phyloP scores from a whole-genome alignment of 2,797 vertebrate species.

The Sparus aurata region DNA sequence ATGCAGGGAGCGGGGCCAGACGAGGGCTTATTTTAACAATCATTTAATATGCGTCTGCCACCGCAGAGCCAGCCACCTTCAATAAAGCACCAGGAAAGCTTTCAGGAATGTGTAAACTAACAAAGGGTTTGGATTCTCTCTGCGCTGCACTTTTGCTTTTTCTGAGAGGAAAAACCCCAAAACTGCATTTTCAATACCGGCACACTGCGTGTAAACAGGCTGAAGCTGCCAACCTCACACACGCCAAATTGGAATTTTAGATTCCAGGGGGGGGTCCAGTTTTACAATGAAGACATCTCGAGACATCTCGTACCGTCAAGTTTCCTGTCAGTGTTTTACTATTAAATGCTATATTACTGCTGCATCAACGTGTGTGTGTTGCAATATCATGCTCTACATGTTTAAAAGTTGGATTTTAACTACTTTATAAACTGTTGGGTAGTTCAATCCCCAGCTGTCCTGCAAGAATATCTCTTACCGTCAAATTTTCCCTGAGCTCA shows the following conservation, averaged over 20 bases:
- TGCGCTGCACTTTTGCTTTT: conserved; percentile 20
- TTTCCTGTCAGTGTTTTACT: no score
- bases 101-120: conserved; percentile 78
- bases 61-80: conserved; percentile 70
- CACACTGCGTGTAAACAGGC: conserved; percentile 18
- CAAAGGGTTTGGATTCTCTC: conserved; percentile 59
- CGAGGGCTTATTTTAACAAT: conserved; percentile 77
- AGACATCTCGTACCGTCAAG: not conserved
- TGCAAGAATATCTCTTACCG: no score
- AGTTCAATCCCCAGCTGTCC: no score
- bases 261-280: conserved; percentile 30
- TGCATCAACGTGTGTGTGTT: no score
- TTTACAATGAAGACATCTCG: conserved; percentile 31
- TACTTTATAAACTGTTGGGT: no score
- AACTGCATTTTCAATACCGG: conserved; percentile 35
- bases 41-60: conserved; percentile 73
- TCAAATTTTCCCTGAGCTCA: no score
- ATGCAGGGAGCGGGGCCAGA: conserved; percentile 48
- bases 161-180: conserved; percentile 1
- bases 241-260: conserved; percentile 29
- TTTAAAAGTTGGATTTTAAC: no score
- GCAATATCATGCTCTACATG: no score
- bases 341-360: no score
- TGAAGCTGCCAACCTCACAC: conserved; percentile 27
- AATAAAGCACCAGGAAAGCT: conserved; percentile 70